Conservation (phyloP, 2,888 invertebrate genomes). For the Drosophila demipolita region DNA sequence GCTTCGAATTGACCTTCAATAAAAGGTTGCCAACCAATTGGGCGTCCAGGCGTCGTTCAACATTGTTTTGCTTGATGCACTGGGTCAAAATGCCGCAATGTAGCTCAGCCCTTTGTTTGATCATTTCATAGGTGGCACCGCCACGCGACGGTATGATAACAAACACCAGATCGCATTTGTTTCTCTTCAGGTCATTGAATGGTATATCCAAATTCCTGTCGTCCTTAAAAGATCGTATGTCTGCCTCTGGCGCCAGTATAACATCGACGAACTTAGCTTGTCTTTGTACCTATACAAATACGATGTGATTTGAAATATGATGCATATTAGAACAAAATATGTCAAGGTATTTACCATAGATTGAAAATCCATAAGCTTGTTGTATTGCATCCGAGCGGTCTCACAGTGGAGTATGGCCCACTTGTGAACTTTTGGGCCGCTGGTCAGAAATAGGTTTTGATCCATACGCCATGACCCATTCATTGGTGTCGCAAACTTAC, state of each 20-base stretch:
- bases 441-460: slow-evolving; percentile 46
- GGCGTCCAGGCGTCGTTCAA: slow-evolving; percentile 84
- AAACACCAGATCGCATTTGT: slow-evolving; percentile 86
- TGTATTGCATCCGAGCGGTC: slow-evolving; percentile 31
- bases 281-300: slow-evolving; percentile 11
- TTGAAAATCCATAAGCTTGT: slow-evolving; percentile 33
- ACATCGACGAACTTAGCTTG: slow-evolving; percentile 55
- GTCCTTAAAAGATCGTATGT: slow-evolving; percentile 46
- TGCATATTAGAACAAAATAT: neutral
- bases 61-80: slow-evolving; percentile 88
- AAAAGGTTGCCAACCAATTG: slow-evolving; percentile 90
- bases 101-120: slow-evolving; percentile 90
- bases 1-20: slow-evolving; percentile 92
- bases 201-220: slow-evolving; percentile 47
- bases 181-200: slow-evolving; percentile 60
- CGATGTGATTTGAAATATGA: neutral
- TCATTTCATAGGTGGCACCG: slow-evolving; percentile 85
- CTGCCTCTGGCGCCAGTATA: slow-evolving; percentile 45
- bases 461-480: slow-evolving; percentile 79
- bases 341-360: slow-evolving; percentile 34
- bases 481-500: slow-evolving; percentile 28
- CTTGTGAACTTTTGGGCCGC: slow-evolving; percentile 51
- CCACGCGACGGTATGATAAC: slow-evolving; percentile 87
- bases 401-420: slow-evolving; percentile 76
- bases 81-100: slow-evolving; percentile 90